Conservation (phyloP, 1,140 invertebrate genomes). For the Bombus difficillimus region DNA sequence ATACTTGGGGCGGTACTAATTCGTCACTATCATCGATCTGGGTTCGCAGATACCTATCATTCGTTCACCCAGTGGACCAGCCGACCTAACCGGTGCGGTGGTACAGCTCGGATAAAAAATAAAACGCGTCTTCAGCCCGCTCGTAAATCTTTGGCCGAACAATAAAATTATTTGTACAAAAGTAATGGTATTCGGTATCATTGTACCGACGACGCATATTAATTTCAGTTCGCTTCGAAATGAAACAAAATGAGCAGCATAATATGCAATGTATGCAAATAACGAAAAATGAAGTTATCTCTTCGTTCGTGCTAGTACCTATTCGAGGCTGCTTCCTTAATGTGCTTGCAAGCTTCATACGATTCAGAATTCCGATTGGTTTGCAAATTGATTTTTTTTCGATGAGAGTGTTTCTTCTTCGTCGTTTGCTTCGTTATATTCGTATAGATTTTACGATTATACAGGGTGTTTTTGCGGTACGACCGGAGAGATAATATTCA, state of each 20-base stretch:
- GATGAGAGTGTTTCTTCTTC: too few species aligned
- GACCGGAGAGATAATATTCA: too few species aligned
- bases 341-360: background rate
- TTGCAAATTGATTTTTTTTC: background rate
- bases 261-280: background rate
- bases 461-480: background rate
- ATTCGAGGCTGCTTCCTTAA: background rate
- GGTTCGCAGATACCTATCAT: conserved; percentile 46
- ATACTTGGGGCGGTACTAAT: conserved; percentile 38
- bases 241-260: background rate
- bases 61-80: conserved; percentile 33
- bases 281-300: background rate
- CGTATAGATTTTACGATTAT: background rate
- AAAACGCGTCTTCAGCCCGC: conserved; percentile 11
- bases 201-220: background rate
- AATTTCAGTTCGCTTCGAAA: background rate
- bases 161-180: conserved; percentile 28
- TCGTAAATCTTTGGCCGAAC: background rate
- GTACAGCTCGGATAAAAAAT: conserved; percentile 61
- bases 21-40: conserved; percentile 53
- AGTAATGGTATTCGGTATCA: background rate
- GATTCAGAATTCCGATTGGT: background rate
- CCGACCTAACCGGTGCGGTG: conserved; percentile 57
- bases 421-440: too few species aligned
- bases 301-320: too few species aligned